Evolutionary conservation across 2,888 invertebrate species (phyloP).

Genomic region (Tetropium fuscum): DNA sequence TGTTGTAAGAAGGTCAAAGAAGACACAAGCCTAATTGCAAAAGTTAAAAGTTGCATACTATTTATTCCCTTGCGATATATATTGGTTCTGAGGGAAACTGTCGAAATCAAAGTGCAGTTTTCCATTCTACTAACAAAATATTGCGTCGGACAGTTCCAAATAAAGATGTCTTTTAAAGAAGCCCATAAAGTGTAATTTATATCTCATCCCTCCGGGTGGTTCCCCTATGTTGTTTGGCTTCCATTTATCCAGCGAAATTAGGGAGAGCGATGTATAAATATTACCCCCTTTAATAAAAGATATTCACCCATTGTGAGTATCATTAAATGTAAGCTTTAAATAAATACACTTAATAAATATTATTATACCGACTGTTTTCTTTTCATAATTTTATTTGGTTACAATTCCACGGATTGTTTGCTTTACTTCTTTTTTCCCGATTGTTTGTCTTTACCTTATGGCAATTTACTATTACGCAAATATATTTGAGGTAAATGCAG

Average conservation of each 20-base stretch:
- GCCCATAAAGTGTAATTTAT: slow-evolving; percentile 31
- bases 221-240: slow-evolving; percentile 59
- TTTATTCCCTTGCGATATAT: too few relatives aligned
- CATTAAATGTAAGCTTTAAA: slow-evolving; percentile 56
- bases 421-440: slow-evolving; percentile 27
- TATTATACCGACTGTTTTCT: slow-evolving; percentile 55
- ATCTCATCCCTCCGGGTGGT: slow-evolving; percentile 41
- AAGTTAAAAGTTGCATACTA: too few relatives aligned
- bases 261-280: slow-evolving; percentile 47
- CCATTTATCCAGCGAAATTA: slow-evolving; percentile 58
- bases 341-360: slow-evolving; percentile 59
- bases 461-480: slow-evolving; percentile 26
- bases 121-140: too few relatives aligned
- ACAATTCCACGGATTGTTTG: slow-evolving; percentile 36
- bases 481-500: slow-evolving; percentile 18
- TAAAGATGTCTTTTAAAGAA: slow-evolving; percentile 18
- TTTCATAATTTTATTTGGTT: slow-evolving; percentile 57
- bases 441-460: slow-evolving; percentile 33
- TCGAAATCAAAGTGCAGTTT: too few relatives aligned
- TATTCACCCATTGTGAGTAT: slow-evolving; percentile 39
- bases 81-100: too few relatives aligned
- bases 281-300: slow-evolving; percentile 32
- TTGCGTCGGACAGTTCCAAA: background rate
- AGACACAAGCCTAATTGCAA: too few relatives aligned
- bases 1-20: too few relatives aligned